Evolutionary conservation across 2,113 vertebrate genomes (phyloP).

Genomic region (Ailuropoda melanoleuca): DNA sequence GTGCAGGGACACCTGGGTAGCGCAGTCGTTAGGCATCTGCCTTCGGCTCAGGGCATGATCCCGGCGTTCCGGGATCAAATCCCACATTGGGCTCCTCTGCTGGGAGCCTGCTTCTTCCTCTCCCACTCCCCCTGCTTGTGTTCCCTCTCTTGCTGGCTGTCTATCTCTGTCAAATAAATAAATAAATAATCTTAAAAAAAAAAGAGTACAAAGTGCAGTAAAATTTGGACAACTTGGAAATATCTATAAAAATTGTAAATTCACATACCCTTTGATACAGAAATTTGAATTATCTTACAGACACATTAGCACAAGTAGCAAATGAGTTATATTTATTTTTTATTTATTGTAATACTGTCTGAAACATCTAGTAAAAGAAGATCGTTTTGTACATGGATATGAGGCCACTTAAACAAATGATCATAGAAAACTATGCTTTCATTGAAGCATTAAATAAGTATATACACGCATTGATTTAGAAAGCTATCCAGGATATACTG

Average conservation of each 20-base stretch:
- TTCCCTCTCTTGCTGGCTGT: too few species aligned
- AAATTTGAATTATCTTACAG: background rate
- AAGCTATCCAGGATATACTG: background rate
- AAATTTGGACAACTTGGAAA: background rate
- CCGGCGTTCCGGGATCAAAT: too few species aligned
- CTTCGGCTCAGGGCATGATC: too few species aligned
- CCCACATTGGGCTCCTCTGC: too few species aligned
- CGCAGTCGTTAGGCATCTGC: too few species aligned
- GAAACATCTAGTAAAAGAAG: background rate
- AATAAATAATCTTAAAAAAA: too few species aligned
- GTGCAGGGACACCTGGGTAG: too few species aligned
- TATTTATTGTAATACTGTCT: background rate
- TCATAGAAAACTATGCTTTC: background rate
- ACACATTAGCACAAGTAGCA: background rate
- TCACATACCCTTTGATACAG: background rate
- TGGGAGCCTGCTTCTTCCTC: too few species aligned
- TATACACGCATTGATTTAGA: background rate
- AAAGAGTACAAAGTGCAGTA: background rate
- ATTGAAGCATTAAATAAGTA: background rate
- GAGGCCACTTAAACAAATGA: background rate
- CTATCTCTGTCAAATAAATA: too few species aligned
- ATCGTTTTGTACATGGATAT: background rate
- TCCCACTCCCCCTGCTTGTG: too few species aligned
- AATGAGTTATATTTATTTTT: background rate
- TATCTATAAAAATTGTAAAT: background rate